Evolutionary conservation across 2,113 vertebrate species (phyloP).

Genomic region (Nothoprocta perdicaria): DNA sequence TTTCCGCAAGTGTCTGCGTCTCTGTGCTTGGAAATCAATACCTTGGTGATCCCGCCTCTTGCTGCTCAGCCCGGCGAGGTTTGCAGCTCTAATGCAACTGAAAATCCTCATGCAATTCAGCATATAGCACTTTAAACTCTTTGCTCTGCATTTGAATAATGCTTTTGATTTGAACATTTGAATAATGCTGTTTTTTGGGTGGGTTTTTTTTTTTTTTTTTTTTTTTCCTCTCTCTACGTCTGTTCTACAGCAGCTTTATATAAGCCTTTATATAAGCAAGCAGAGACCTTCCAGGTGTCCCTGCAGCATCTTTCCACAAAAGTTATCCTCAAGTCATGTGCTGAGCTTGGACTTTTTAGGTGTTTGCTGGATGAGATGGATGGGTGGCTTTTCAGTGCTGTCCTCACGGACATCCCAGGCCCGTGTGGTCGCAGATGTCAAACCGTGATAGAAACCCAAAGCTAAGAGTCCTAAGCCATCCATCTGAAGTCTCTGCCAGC

Average conservation of each 20-base stretch:
- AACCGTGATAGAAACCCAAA: slow-evolving; percentile 10
- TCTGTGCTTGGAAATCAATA: neutral
- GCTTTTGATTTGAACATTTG: too few species aligned
- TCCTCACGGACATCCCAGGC: neutral
- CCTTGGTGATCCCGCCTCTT: neutral
- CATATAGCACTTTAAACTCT: neutral
- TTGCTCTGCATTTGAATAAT: neutral
- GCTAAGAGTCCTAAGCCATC: neutral
- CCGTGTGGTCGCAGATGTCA: slow-evolving; percentile 28
- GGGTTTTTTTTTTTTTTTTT: too few species aligned
- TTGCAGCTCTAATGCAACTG: neutral
- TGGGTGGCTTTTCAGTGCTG: neutral
- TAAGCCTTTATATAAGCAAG: neutral
- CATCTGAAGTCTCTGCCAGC: neutral
- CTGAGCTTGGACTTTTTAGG: neutral
- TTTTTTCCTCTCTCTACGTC: neutral
- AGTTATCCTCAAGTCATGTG: neutral
- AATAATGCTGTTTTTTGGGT: too few species aligned
- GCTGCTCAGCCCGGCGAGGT: neutral
- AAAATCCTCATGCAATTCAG: neutral
- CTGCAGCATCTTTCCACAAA: neutral
- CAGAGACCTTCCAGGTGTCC: neutral
- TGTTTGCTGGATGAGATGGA: neutral
- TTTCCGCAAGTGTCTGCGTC: neutral
- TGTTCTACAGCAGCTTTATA: neutral